phyloP scores from a whole-genome alignment of 2,113 vertebrate genomes.

The Orcinus orca region DNA sequence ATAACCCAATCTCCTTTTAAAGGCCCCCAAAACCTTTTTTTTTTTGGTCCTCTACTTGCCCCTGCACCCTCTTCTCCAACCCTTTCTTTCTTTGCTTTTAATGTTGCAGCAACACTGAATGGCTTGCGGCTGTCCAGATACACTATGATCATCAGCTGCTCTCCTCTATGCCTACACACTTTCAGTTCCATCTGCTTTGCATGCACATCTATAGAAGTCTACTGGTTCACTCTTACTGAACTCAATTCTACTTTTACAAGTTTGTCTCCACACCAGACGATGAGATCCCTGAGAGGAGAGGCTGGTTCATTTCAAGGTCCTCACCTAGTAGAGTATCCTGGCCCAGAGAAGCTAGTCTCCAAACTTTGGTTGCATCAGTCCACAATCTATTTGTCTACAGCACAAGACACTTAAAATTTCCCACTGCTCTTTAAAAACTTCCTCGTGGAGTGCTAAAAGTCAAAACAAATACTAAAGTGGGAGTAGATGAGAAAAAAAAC shows the following conservation, averaged over 20 bases:
- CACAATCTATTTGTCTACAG: background rate
- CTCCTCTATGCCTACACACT: background rate
- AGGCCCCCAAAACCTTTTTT: background rate
- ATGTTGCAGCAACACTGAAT: background rate
- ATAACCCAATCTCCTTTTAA: background rate
- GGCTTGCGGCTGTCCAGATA: background rate
- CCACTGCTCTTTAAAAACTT: background rate
- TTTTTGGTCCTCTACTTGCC: background rate
- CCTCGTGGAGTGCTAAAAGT: background rate
- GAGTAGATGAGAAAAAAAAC: background rate
- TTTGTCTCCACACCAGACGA: background rate
- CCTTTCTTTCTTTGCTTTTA: background rate
- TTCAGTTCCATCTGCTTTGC: background rate
- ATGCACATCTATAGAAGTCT: background rate
- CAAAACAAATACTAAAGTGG: conserved; percentile 9
- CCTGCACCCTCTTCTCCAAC: background rate
- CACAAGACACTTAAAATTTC: background rate
- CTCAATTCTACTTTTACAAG: background rate
- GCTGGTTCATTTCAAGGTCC: background rate
- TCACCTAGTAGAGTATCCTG: background rate
- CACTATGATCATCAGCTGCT: background rate
- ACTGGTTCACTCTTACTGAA: background rate
- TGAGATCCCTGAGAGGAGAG: background rate
- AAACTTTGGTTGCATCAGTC: background rate
- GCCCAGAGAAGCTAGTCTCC: background rate